Conservation (phyloP, 2,113 vertebrate species). For the Podocnemis expansa region DNA sequence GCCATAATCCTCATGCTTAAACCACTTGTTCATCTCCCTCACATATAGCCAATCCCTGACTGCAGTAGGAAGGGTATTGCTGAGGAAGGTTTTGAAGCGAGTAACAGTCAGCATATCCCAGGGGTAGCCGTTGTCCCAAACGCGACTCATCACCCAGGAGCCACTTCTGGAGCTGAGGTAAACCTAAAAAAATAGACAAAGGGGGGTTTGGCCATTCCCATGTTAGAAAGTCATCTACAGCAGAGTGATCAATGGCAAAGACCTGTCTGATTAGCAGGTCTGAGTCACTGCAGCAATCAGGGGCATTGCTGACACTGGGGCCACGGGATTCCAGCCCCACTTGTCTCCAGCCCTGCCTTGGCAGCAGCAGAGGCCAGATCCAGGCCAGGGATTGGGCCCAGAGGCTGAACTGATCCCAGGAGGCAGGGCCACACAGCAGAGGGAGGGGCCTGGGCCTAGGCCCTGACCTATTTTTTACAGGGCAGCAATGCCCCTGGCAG, state of each 20-base stretch:
- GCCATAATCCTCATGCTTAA: constrained; percentile 83
- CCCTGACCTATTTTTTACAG: too few relatives aligned
- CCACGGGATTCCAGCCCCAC: too few relatives aligned
- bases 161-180: constrained; percentile 86
- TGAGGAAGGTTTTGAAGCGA: constrained; percentile 71
- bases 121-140: constrained; percentile 80
- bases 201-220: not conserved
- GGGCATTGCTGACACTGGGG: too few relatives aligned
- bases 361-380: too few relatives aligned
- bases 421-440: too few relatives aligned
- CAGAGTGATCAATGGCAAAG: not conserved
- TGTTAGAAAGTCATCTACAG: not conserved
- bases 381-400: too few relatives aligned
- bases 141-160: constrained; percentile 83
- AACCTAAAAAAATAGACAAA: constrained; percentile 74
- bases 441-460: too few relatives aligned
- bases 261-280: not conserved
- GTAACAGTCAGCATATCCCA: constrained; percentile 79
- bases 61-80: constrained; percentile 65
- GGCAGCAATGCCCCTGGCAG: too few relatives aligned
- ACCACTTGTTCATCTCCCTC: constrained; percentile 78
- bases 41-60: constrained; percentile 79
- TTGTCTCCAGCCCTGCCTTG: too few relatives aligned
- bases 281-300: not conserved
- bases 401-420: too few relatives aligned